Base-by-base conservation (phyloP, 2,113 vertebrate genomes). In the Odocoileus virginianus region DNA sequence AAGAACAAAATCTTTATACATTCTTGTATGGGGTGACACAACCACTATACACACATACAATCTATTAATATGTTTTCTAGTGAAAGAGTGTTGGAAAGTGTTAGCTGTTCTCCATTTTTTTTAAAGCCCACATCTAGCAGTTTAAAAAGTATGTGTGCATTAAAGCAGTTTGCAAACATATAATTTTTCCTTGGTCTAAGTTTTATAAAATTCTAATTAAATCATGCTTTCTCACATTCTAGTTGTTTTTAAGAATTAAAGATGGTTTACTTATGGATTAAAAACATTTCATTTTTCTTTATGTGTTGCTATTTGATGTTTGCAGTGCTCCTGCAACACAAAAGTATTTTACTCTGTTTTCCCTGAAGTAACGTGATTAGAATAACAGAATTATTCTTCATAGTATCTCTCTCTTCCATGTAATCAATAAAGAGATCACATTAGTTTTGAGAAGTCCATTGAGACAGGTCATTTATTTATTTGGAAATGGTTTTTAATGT, bases 171-270 rank as follows among this genome's bases (percentile, higher is more conserved):
- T 88, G 11, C 21, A 92, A 93, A 91, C 84, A 57, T 78, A 36
- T 23, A 36, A 47, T 89, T 10, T 97, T 95, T 84, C 50, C 83
- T 67, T 78, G 40, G 33, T 61, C 13, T 58, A 27, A 86, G 87
- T 88, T 64, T 92, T 79, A 28, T 96, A 88, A 55, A 76, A 81
- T 27, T 85, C 61, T 83, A 96, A 40, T 74, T 71, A 71, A 89
- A 33, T 79, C 4, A 28, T 86, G 17, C 6, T 78, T 96, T 93
- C 52, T 97, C 33, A 84, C 33, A 74, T 60, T 84, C 23, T 92
- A 57, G 67, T 87, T 93, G 14, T n/a, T 96, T 82, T 84, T 36
- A 79, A 54, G 58, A 95, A 85, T 93, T 64, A 85, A 97, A 76
- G n/a, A 81, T 71, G 67, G 57, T 60, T 87, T 91, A 91, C 33